Percentiles rank a stretch among this genome's conserved stretches.
Evolutionary conservation across 2,888 invertebrate genomes (phyloP).

Genomic region (Brenthis ino): DNA sequence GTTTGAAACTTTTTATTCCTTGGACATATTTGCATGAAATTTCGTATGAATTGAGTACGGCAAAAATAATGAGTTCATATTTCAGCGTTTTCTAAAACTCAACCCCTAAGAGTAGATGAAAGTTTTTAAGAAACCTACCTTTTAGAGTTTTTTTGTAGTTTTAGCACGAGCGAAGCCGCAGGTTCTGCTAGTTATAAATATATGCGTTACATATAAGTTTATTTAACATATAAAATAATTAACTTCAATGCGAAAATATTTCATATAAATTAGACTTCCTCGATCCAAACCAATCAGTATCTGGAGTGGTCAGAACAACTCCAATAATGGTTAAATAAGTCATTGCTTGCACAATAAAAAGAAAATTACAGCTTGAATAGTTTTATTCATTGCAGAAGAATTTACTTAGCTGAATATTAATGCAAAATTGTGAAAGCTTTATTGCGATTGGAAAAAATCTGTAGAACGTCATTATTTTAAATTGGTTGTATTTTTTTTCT

Average conservation of each 20-base stretch:
- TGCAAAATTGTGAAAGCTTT: constrained; percentile 15
- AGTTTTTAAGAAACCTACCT: too few relatives aligned
- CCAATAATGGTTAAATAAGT: constrained; percentile 23
- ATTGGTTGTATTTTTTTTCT: neutral
- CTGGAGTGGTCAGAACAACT: constrained; percentile 8
- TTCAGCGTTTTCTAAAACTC: too few relatives aligned
- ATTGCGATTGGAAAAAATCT: constrained; percentile 12
- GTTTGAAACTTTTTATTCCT: too few relatives aligned
- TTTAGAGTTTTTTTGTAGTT: too few relatives aligned
- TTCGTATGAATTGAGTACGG: too few relatives aligned
- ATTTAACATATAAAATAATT: neutral
- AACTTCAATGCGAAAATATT: neutral
- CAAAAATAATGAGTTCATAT: too few relatives aligned
- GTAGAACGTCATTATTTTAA: neutral
- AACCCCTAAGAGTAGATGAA: too few relatives aligned
- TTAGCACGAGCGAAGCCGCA: too few relatives aligned
- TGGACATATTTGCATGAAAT: too few relatives aligned
- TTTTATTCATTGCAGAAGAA: constrained; percentile 16
- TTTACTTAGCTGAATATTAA: constrained; percentile 24
- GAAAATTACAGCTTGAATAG: constrained; percentile 18
- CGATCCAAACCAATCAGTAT: constrained; percentile 16
- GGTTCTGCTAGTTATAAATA: too few relatives aligned
- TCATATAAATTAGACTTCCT: constrained; percentile 6
- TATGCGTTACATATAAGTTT: too few relatives aligned
- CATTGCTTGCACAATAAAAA: constrained; percentile 17